A percentile compares a stretch with the other conserved stretches of the same genome.
These are phyloP conservation scores for Drosophila paranaensis DNA, from an alignment of 2,888 invertebrate species.

Conservation along the genomic window DNA sequence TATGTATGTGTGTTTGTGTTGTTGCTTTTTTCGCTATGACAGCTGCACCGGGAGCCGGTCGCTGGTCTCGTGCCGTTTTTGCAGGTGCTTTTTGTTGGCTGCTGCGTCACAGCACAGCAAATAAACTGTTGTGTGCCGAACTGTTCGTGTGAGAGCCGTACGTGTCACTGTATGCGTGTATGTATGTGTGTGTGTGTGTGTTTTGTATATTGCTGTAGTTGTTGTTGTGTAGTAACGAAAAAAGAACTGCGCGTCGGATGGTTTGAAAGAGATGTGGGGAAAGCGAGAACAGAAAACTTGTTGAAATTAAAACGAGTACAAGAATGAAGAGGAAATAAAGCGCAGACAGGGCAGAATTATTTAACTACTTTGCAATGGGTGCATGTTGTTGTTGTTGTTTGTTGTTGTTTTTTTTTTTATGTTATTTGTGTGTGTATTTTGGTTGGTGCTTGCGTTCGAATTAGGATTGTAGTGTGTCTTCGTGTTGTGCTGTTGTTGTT, in stretches of 20 bases:
- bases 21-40: constrained; percentile 39
- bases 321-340: constrained; percentile 76
- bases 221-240: constrained; percentile 73
- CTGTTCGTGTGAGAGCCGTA: constrained; percentile 21
- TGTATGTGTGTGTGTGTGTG: constrained; percentile 9
- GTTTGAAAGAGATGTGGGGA: constrained; percentile 58
- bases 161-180: constrained; percentile 20
- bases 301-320: constrained; percentile 72
- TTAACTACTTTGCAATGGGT: constrained; percentile 80
- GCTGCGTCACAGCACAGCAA: constrained; percentile 48
- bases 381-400: constrained; percentile 64
- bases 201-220: constrained; percentile 35
- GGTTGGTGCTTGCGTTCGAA: constrained; percentile 16
- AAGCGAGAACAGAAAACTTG: constrained; percentile 75
- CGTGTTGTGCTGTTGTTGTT: constrained; percentile 22
- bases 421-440: constrained; percentile 9
- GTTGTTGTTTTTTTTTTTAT: constrained; percentile 38
- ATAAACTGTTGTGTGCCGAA: constrained; percentile 33
- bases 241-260: constrained; percentile 75
- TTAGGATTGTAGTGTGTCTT: constrained; percentile 21
- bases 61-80: constrained; percentile 62
- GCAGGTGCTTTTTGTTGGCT: constrained; percentile 57
- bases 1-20: constrained; percentile 19
- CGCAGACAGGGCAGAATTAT: constrained; percentile 81
- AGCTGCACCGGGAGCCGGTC: constrained; percentile 63